These are phyloP conservation scores for Amphilophus citrinellus DNA, from an alignment of 2,113 vertebrate genomes.

Conservation along the genomic window DNA sequence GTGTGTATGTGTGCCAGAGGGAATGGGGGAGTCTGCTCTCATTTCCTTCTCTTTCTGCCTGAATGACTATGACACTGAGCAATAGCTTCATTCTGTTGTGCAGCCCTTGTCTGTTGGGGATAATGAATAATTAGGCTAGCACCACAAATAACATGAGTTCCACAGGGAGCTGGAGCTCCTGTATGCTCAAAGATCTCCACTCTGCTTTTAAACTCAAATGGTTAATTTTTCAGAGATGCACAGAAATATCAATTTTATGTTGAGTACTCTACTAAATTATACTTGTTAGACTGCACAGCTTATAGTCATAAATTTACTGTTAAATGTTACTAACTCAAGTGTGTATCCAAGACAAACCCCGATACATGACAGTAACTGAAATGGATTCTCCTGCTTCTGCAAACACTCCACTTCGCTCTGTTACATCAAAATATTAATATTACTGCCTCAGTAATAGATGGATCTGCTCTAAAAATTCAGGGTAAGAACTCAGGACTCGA, in stretches of 20 bases:
- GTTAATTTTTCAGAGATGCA: background rate
- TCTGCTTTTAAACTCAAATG: background rate
- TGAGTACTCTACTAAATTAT: too few relatives aligned
- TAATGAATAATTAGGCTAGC: constrained; percentile 78
- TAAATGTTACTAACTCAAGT: background rate
- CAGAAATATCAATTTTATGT: background rate
- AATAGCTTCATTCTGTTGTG: constrained; percentile 89
- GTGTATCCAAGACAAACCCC: background rate
- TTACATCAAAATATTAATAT: background rate
- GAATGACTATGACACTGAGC: constrained; percentile 93
- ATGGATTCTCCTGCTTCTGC: background rate
- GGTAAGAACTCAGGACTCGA: background rate
- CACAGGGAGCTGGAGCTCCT: constrained; percentile 58
- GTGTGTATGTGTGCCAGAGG: constrained; percentile 28
- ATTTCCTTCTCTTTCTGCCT: constrained; percentile 93
- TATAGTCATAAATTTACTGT: background rate
- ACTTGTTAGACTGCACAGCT: background rate
- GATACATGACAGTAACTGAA: background rate
- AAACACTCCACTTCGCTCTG: background rate
- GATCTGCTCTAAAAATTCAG: background rate
- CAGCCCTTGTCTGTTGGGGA: constrained; percentile 74
- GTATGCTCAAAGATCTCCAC: constrained; percentile 50
- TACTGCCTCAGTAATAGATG: too few relatives aligned
- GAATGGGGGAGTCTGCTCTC: constrained; percentile 53
- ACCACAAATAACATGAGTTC: constrained; percentile 68